Conservation (phyloP, 2,888 invertebrate species). For the Ornithoptera priamus region DNA sequence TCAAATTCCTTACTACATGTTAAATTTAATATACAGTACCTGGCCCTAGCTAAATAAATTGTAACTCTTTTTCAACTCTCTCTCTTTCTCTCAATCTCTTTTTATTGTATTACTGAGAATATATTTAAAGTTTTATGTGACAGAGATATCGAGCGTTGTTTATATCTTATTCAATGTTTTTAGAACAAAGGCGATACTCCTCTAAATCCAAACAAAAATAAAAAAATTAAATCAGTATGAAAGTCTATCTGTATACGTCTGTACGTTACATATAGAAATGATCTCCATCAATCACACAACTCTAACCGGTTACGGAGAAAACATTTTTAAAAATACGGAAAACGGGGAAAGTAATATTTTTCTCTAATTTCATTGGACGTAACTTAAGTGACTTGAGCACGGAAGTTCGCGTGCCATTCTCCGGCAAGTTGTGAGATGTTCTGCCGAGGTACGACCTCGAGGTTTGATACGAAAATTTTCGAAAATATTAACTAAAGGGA, state of each 20-base stretch:
- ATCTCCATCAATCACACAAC: slow-evolving; percentile 1
- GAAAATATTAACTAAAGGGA: background rate
- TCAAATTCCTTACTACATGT: slow-evolving; percentile 5
- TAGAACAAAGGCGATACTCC: too few species aligned
- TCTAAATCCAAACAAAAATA: too few species aligned
- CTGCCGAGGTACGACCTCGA: slow-evolving; percentile 12
- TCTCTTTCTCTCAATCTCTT: too few species aligned
- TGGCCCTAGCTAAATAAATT: too few species aligned
- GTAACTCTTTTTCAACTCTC: too few species aligned
- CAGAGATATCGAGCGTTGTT: too few species aligned
- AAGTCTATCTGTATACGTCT: too few species aligned
- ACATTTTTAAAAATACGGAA: slow-evolving; percentile 20
- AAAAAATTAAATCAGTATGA: too few species aligned
- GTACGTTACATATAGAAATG: background rate
- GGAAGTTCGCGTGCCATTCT: slow-evolving; percentile 25
- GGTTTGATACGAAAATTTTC: slow-evolving; percentile 8
- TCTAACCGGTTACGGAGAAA: slow-evolving; percentile 2
- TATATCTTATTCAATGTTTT: too few species aligned
- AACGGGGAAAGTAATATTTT: slow-evolving; percentile 26
- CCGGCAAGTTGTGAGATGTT: slow-evolving; percentile 19
- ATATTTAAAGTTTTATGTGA: too few species aligned
- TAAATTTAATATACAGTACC: too few species aligned
- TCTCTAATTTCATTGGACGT: slow-evolving; percentile 28
- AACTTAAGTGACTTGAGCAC: slow-evolving; percentile 28
- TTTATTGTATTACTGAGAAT: too few species aligned